A percentile compares a stretch with the other conserved stretches of the same genome.
Evolutionary conservation across 2,888 invertebrate species (phyloP).

Genomic region (Lycia hirtaria): DNA sequence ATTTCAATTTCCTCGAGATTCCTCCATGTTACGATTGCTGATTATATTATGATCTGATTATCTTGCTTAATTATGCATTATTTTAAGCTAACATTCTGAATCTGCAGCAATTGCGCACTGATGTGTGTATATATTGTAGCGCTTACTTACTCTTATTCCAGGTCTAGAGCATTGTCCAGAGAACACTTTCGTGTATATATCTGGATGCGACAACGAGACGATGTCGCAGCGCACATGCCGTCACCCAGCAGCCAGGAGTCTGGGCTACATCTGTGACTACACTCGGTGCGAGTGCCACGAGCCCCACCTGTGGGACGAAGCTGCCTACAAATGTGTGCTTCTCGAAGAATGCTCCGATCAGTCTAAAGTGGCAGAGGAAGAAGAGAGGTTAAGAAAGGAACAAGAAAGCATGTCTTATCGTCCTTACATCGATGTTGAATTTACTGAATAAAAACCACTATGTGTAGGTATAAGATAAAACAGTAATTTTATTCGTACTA

Average conservation of each 20-base stretch:
- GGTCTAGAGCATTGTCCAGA: slow-evolving; percentile 52
- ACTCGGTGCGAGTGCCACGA: slow-evolving; percentile 52
- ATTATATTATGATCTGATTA: too few relatives aligned
- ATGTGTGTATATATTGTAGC: too few relatives aligned
- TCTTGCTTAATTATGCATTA: too few relatives aligned
- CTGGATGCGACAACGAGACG: slow-evolving; percentile 43
- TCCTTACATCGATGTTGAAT: background rate
- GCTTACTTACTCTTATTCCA: slow-evolving; percentile 27
- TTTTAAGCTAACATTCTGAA: too few relatives aligned
- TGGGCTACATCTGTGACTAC: slow-evolving; percentile 52
- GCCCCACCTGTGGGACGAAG: slow-evolving; percentile 53
- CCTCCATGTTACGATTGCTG: too few relatives aligned
- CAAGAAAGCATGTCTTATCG: background rate
- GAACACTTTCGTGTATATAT: slow-evolving; percentile 45
- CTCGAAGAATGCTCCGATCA: slow-evolving; percentile 50
- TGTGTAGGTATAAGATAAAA: background rate
- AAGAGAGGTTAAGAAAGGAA: slow-evolving; percentile 11
- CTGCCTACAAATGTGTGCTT: slow-evolving; percentile 46
- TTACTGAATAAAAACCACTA: background rate
- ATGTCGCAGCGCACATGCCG: slow-evolving; percentile 54
- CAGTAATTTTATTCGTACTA: too few relatives aligned
- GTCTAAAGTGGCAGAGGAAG: slow-evolving; percentile 29
- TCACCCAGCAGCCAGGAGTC: slow-evolving; percentile 36
- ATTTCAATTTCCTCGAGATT: too few relatives aligned
- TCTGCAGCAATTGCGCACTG: too few relatives aligned